Base-by-base conservation (phyloP, 2,888 invertebrate genomes). In the Rotaria sp. region DNA sequence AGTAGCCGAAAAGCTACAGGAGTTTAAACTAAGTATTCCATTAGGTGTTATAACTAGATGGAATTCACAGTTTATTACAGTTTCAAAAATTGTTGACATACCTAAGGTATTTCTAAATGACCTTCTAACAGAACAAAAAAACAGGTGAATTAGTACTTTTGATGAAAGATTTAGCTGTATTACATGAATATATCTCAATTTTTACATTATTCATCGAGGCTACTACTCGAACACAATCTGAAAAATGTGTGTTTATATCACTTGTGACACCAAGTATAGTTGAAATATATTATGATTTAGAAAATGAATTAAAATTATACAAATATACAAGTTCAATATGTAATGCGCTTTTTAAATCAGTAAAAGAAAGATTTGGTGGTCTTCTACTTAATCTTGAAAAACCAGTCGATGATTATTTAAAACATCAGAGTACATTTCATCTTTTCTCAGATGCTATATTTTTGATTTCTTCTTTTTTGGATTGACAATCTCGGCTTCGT, bases 371-470 rank as follows among this genome's bases (percentile, higher is more conserved):
- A 38, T 74, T 74, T 38, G 74, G 74, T 74, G 74, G 74, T 38
- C 38, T 74, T 74, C 35, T 74, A 74, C 35, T 74, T 3, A 74
- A 24, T 38, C 74, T 74, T 74, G 74, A 74, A 74, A 38, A 35
- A 30, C 74, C 74, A 35, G 74, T 74, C 74, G 38, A 74, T 18
- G 74, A 38, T 18, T 38, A 24, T 7, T 11, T 74, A 10, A 74
- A 74, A 18, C 74, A n/a, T 74, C 74, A 35, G 35, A 74, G 13
- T 35, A 74, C 74, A 18, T 74, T 74, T 38, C 7, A 18, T 74
- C 74, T 74, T 26, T 74, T 74, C 11, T 74, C 74, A 13, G 74
- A 74, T 74, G 74, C 35, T 74, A 74, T 74, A 26, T 74, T 74
- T 74, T n/a, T 74, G 15, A 38, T 74, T 30, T 35, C 15, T 18